Conservation (phyloP, 2,888 invertebrate genomes). For the Ametastegia equiseti region DNA sequence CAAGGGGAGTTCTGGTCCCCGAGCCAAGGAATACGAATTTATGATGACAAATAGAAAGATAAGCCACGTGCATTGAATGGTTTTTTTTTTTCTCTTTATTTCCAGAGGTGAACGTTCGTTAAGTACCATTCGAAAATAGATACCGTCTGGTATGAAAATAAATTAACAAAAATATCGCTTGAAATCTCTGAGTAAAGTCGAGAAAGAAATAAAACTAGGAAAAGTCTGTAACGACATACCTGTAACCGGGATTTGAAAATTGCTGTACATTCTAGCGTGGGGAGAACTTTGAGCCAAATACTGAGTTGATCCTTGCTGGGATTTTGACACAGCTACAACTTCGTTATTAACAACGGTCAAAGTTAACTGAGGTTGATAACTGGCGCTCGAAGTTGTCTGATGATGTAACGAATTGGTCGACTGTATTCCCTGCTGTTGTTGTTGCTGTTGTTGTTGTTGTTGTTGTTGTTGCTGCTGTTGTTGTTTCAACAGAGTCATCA, state of each 20-base stretch:
- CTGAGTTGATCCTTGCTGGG: constrained; percentile 71
- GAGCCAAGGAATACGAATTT: constrained; percentile 46
- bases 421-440: constrained; percentile 72
- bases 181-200: too few relatives aligned
- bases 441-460: too few relatives aligned
- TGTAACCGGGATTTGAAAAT: constrained; percentile 77
- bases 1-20: neutral
- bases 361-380: constrained; percentile 71
- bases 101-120: neutral
- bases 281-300: constrained; percentile 66
- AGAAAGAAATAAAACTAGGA: too few relatives aligned
- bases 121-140: constrained; percentile 24
- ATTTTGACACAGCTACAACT: constrained; percentile 72
- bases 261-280: constrained; percentile 69
- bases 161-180: neutral
- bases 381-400: constrained; percentile 65
- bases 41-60: constrained; percentile 43
- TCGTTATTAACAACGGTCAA: constrained; percentile 72
- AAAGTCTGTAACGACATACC: constrained; percentile 64
- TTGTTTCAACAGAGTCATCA: constrained; percentile 74
- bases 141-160: neutral
- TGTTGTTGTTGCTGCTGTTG: too few relatives aligned
- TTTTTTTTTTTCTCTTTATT: constrained; percentile 4
- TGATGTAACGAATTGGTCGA: constrained; percentile 70
- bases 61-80: neutral